Evolutionary conservation across 1,140 invertebrate genomes (phyloP).

Genomic region (Trachelipus rathkii): DNA sequence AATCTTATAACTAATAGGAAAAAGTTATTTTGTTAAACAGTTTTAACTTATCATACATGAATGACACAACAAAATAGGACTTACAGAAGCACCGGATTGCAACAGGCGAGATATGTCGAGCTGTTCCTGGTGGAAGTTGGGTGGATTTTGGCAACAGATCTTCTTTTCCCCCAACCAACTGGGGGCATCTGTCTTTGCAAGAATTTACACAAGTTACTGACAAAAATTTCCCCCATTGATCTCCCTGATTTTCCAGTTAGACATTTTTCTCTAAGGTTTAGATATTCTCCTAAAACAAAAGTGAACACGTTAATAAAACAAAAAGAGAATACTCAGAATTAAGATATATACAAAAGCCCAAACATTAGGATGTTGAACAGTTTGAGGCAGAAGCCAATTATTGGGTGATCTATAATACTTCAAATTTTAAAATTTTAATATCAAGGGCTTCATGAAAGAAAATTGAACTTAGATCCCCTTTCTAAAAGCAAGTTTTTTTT

Average conservation of each 20-base stretch:
- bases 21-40: too few relatives aligned
- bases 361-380: neutral
- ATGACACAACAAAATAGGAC: conserved; percentile 33
- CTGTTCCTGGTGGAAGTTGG: conserved; percentile 69
- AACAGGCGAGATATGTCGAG: conserved; percentile 79
- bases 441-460: neutral
- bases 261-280: conserved; percentile 99
- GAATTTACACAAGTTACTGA: conserved; percentile 80
- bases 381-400: too few relatives aligned
- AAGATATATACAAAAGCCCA: neutral
- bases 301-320: neutral
- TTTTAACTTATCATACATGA: too few relatives aligned
- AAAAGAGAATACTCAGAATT: neutral
- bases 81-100: conserved; percentile 63
- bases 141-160: conserved; percentile 64
- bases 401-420: neutral
- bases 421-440: neutral
- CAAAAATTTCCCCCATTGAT: conserved; percentile 87
- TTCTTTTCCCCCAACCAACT: conserved; percentile 78
- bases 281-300: conserved; percentile 68
- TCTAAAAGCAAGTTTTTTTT: too few relatives aligned
- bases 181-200: conserved; percentile 72
- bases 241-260: conserved; percentile 92
- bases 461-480: too few relatives aligned
- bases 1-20: too few relatives aligned